Conservation (phyloP, 2,797 vertebrate genomes). For the Nasua narica region DNA sequence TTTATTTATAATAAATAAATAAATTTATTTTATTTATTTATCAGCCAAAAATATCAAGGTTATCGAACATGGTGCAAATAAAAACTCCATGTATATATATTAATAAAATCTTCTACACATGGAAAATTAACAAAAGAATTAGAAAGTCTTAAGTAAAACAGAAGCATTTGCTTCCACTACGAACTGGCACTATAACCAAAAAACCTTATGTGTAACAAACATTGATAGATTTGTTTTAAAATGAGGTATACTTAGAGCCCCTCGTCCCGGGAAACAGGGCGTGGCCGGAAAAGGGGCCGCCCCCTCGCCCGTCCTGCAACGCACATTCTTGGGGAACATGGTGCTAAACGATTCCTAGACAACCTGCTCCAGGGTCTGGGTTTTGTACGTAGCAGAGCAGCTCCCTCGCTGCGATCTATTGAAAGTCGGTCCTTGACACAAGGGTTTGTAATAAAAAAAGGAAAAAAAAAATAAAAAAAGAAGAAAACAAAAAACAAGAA, state of each 20-base stretch:
- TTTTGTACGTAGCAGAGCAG: background rate
- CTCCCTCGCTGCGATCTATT: background rate
- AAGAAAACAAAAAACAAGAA: no score
- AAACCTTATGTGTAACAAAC: background rate
- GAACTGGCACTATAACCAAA: background rate
- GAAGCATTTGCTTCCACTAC: background rate
- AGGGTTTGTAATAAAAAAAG: background rate
- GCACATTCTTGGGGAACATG: background rate
- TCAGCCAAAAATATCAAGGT: background rate
- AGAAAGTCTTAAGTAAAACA: constrained; percentile 34
- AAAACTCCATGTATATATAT: background rate
- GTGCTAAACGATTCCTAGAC: background rate
- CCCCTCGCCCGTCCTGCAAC: background rate
- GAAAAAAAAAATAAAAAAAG: no score
- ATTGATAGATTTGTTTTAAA: background rate
- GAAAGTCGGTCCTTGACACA: background rate
- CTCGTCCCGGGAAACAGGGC: background rate
- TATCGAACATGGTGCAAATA: background rate
- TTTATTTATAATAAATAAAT: no score
- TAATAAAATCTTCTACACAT: background rate
- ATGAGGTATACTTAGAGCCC: background rate
- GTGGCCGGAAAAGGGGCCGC: background rate
- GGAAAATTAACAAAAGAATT: constrained; percentile 3
- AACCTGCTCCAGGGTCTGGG: background rate
- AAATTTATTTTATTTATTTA: no score